Evolutionary conservation across 2,888 invertebrate genomes (phyloP).

Genomic region (Parnassius glacialis): DNA sequence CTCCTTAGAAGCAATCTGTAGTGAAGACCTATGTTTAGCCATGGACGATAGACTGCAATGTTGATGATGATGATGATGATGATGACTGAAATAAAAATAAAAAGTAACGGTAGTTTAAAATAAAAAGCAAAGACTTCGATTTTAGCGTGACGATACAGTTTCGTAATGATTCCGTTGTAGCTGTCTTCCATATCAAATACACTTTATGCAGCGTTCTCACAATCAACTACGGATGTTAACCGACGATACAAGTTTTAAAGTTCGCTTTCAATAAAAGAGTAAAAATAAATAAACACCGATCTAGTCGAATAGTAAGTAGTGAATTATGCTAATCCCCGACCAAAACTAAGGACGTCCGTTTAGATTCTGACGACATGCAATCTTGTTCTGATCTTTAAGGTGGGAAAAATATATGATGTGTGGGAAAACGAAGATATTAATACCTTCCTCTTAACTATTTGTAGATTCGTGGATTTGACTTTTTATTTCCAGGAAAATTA

Average conservation of each 20-base stretch:
- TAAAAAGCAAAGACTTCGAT: too few relatives aligned
- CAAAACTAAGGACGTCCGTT: constrained; percentile 66
- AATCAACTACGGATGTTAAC: constrained; percentile 34
- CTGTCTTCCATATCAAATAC: constrained; percentile 16
- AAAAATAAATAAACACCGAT: constrained; percentile 33
- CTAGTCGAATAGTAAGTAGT: constrained; percentile 37
- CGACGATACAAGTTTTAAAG: constrained; percentile 27
- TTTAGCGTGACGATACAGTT: too few relatives aligned
- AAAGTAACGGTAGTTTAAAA: too few relatives aligned
- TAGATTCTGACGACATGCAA: constrained; percentile 28
- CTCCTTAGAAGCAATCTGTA: too few relatives aligned
- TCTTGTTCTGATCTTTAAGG: constrained; percentile 14
- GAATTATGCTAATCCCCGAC: constrained; percentile 55
- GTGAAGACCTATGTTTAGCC: too few relatives aligned
- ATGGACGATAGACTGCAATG: too few relatives aligned
- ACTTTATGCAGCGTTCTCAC: constrained; percentile 35
- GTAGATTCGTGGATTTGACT: background rate
- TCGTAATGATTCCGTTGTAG: too few relatives aligned
- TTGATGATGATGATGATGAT: too few relatives aligned
- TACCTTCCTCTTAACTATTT: background rate
- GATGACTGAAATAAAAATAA: too few relatives aligned
- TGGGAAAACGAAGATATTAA: constrained; percentile 25
- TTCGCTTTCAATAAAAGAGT: constrained; percentile 30
- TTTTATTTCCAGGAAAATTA: background rate
- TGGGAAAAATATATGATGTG: constrained; percentile 34